Conservation (phyloP, 1,140 invertebrate genomes). For the Drosophila orosa region DNA sequence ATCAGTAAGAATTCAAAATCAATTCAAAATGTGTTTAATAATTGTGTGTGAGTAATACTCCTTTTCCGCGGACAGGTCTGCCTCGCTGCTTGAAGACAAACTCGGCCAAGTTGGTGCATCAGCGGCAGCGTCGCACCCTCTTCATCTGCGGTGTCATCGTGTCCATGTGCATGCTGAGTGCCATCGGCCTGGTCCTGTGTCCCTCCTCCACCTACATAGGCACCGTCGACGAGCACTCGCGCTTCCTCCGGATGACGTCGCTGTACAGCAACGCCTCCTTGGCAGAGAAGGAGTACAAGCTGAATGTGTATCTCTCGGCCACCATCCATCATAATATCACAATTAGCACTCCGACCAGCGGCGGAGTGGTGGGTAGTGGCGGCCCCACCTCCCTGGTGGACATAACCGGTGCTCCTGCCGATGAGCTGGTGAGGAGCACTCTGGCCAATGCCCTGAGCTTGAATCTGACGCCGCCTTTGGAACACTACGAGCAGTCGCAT, state of each 20-base stretch:
- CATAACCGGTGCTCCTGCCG: constrained; percentile 50
- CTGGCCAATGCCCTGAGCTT: constrained; percentile 63
- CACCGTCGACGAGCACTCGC: constrained; percentile 28
- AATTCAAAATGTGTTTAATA: too few relatives aligned
- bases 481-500: constrained; percentile 61
- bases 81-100: constrained; percentile 88
- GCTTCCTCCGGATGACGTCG: constrained; percentile 5
- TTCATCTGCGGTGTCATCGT: constrained; percentile 93
- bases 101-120: constrained; percentile 90
- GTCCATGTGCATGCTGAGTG: constrained; percentile 89
- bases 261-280: constrained; percentile 32
- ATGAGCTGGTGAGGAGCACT: constrained; percentile 62
- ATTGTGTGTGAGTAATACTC: too few relatives aligned
- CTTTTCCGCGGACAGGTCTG: constrained; percentile 82
- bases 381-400: constrained; percentile 48
- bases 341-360: constrained; percentile 62
- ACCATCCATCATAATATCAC: constrained; percentile 84
- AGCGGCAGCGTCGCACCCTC: constrained; percentile 88
- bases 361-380: constrained; percentile 22
- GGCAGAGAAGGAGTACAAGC: constrained; percentile 66
- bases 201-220: constrained; percentile 62
- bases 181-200: constrained; percentile 79
- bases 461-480: constrained; percentile 47
- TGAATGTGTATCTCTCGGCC: constrained; percentile 82
- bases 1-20: too few relatives aligned